A percentile compares a stretch with the other conserved stretches of the same genome.
Evolutionary conservation across 2,888 invertebrate species (phyloP).

Genomic region (Brassicogethes aeneus): DNA sequence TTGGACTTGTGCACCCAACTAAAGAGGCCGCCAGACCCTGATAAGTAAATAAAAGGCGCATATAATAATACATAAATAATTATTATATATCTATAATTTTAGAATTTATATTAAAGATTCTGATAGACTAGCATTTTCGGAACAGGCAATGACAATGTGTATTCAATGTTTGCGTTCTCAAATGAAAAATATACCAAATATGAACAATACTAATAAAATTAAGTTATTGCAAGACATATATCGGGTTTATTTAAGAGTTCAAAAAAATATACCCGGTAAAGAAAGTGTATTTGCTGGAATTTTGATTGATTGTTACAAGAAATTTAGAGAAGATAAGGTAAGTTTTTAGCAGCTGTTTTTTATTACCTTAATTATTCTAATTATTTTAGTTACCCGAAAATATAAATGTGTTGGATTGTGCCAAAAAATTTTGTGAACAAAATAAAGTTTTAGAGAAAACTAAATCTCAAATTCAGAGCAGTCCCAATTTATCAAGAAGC

Average conservation of each 20-base stretch:
- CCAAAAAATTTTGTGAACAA: conserved; percentile 62
- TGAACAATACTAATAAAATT: conserved; percentile 34
- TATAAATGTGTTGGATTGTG: conserved; percentile 55
- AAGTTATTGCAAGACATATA: conserved; percentile 51
- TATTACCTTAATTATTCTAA: conserved; percentile 2
- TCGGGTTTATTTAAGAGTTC: conserved; percentile 59
- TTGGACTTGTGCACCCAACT: conserved; percentile 73
- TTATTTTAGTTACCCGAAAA: conserved; percentile 45
- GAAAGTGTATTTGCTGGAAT: conserved; percentile 54
- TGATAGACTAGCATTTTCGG: conserved; percentile 72
- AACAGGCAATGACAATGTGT: conserved; percentile 68
- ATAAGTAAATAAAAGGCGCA: conserved; percentile 54
- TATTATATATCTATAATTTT: conserved; percentile 15
- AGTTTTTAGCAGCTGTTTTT: not conserved
- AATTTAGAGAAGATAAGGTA: not conserved
- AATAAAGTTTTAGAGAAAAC: conserved; percentile 46
- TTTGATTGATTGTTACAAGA: conserved; percentile 60
- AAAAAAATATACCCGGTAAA: conserved; percentile 52
- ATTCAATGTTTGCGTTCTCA: conserved; percentile 59
- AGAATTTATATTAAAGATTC: conserved; percentile 77
- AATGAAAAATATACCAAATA: conserved; percentile 42
- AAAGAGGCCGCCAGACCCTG: conserved; percentile 71
- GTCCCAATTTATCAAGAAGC: conserved; percentile 17
- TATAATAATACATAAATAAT: not conserved
- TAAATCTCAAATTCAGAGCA: conserved; percentile 11